A percentile compares a stretch with the other conserved stretches of the same genome.
phyloP scores from a whole-genome alignment of 1,140 invertebrate species.

The Calliopsis andreniformis region DNA sequence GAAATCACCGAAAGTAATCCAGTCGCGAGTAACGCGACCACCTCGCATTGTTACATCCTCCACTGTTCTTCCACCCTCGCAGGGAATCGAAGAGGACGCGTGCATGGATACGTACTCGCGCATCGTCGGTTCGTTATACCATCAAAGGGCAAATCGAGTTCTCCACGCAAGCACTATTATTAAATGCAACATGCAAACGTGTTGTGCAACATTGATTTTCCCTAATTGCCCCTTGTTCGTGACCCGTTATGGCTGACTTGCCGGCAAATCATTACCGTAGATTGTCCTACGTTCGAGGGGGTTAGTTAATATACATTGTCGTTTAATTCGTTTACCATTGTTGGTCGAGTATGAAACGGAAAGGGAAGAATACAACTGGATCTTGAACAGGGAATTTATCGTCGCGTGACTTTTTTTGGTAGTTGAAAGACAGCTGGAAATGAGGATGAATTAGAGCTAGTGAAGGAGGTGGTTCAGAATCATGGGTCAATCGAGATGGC shows the following conservation, averaged over 20 bases:
- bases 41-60: background rate
- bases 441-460: too few species aligned
- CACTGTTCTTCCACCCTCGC: too few species aligned
- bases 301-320: constrained; percentile 52
- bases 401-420: too few species aligned
- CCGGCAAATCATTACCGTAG: constrained; percentile 34
- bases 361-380: too few species aligned
- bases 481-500: too few species aligned
- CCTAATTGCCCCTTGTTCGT: constrained; percentile 53
- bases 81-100: too few species aligned
- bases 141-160: constrained; percentile 40
- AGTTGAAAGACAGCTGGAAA: too few species aligned
- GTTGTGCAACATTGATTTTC: constrained; percentile 55
- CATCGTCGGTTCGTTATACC: constrained; percentile 1
- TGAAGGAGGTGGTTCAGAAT: too few species aligned
- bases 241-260: constrained; percentile 31
- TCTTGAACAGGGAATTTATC: too few species aligned
- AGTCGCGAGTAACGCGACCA: background rate
- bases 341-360: background rate
- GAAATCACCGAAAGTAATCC: constrained; percentile 1
- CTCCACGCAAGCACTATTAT: constrained; percentile 33
- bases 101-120: background rate
- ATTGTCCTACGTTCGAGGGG: constrained; percentile 20
- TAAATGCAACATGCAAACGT: constrained; percentile 52
- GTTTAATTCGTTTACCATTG: constrained; percentile 39